These are phyloP conservation scores for Zaprionus ornatus DNA, from an alignment of 1,140 invertebrate species.

Conservation along the genomic window DNA sequence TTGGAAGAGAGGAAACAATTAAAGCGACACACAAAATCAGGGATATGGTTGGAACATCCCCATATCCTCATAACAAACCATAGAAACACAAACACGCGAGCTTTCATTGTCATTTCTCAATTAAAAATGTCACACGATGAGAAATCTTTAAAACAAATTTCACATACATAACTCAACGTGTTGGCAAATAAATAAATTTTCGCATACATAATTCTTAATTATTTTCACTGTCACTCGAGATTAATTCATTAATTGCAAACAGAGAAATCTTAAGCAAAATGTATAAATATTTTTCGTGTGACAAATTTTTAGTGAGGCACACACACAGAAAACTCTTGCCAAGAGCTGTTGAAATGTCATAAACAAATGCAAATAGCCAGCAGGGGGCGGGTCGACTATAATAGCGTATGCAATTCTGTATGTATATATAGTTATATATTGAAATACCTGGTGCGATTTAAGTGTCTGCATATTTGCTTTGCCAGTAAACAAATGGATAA, in stretches of 20 bases:
- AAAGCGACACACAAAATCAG: conserved; percentile 3
- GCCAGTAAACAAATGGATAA: conserved; percentile 62
- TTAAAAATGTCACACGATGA: too few species aligned
- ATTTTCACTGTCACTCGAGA: conserved; percentile 56
- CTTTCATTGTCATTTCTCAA: too few species aligned
- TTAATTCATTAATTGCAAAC: conserved; percentile 66
- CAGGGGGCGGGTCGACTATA: neutral
- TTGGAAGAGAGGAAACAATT: conserved; percentile 40
- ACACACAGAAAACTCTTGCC: conserved; percentile 15
- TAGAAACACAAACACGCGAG: too few species aligned
- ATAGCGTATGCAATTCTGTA: neutral
- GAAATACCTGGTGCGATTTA: conserved; percentile 45
- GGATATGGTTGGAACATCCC: neutral
- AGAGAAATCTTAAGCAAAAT: conserved; percentile 23
- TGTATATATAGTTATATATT: conserved; percentile 20
- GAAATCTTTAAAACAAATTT: neutral
- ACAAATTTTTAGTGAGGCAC: conserved; percentile 12
- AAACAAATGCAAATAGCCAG: conserved; percentile 34
- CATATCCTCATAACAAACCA: too few species aligned
- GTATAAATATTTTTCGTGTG: conserved; percentile 36
- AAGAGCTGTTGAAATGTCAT: conserved; percentile 45
- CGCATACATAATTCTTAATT: conserved; percentile 57
- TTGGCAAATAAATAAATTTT: conserved; percentile 41
- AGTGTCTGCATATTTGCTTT: conserved; percentile 64
- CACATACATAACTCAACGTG: neutral